These are phyloP conservation scores for Cottus gobio DNA, from an alignment of 2,113 vertebrate genomes.

Conservation along the genomic window DNA sequence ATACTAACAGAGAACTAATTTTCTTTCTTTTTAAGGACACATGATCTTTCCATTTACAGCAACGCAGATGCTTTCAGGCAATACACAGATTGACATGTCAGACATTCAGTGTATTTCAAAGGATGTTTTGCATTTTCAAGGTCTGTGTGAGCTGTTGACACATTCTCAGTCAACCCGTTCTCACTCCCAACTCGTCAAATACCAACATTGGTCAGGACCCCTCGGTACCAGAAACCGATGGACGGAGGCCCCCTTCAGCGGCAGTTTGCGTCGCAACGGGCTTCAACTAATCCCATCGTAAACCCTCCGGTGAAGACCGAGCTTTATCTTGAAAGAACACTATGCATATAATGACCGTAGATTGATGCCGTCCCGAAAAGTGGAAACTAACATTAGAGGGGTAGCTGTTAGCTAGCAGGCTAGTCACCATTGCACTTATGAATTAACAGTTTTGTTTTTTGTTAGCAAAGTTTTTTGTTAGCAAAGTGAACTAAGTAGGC, in stretches of 20 bases:
- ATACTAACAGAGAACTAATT: too few species aligned
- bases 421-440: not conserved
- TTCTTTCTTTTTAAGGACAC: not conserved
- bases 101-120: not conserved
- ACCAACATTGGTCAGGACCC: not conserved
- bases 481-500: not conserved
- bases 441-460: not conserved
- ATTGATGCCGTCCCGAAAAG: not conserved
- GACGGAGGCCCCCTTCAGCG: not conserved
- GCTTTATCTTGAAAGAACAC: not conserved
- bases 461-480: not conserved
- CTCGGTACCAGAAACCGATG: not conserved
- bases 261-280: not conserved
- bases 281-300: not conserved
- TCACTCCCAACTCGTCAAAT: not conserved
- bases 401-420: not conserved
- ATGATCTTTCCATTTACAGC: not conserved
- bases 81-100: not conserved
- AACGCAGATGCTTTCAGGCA: not conserved
- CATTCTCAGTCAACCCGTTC: constrained; percentile 2
- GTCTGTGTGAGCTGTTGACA: constrained; percentile 6
- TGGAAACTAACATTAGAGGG: not conserved
- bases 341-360: too few species aligned
- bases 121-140: not conserved
- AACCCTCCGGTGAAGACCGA: not conserved